phyloP scores from a whole-genome alignment of 92 coral and sea anemone genomes.

The Epizoanthus fatuus region DNA sequence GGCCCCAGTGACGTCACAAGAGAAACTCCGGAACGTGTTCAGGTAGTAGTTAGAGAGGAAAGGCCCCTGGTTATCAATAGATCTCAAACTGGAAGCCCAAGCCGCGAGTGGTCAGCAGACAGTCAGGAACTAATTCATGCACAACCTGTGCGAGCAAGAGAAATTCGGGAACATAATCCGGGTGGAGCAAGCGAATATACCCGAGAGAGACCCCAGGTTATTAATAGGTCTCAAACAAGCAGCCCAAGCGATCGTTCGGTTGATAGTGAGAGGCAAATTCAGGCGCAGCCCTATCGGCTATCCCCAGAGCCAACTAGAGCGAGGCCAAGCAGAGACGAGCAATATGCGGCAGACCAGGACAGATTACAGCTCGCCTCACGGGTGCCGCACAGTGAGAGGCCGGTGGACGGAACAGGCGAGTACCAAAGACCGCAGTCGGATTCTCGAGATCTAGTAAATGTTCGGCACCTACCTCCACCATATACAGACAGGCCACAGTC shows the following conservation, averaged over 20 bases:
- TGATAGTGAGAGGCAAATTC: neutral
- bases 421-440: neutral
- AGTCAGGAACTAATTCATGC: conserved; percentile 17
- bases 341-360: neutral
- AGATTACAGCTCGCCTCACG: neutral
- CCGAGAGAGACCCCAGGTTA: neutral
- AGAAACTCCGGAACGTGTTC: conserved; percentile 7
- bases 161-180: neutral
- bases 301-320: neutral
- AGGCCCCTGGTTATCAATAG: neutral
- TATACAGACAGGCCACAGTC: too few relatives aligned
- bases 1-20: neutral
- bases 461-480: conserved; percentile 1
- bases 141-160: neutral
- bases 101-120: conserved; percentile 5
- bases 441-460: neutral
- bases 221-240: neutral
- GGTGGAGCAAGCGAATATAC: neutral
- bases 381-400: neutral
- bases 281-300: neutral
- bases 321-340: neutral
- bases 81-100: conserved; percentile 15
- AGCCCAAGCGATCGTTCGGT: neutral
- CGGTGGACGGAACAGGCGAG: neutral
- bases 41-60: conserved; percentile 14